These are phyloP conservation scores for Bostrychus sinensis DNA, from an alignment of 2,113 vertebrate species.

Conservation along the genomic window DNA sequence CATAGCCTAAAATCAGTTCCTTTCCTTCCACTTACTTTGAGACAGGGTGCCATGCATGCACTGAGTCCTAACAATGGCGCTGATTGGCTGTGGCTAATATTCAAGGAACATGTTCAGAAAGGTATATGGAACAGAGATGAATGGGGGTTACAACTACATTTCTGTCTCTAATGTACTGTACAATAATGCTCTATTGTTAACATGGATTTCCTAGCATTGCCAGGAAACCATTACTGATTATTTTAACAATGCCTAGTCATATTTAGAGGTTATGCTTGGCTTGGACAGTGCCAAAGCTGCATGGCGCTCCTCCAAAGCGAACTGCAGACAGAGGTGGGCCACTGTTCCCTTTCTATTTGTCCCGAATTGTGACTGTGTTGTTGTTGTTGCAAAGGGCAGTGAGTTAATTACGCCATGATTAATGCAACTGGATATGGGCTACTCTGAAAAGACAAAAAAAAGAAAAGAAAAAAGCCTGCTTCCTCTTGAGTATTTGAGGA, in stretches of 20 bases:
- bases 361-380: conserved; percentile 11
- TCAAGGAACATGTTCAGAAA: not conserved
- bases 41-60: not conserved
- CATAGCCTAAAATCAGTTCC: not conserved
- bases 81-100: not conserved
- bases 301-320: not conserved
- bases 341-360: conserved; percentile 9
- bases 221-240: not conserved
- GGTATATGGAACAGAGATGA: not conserved
- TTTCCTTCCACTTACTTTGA: not conserved
- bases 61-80: not conserved
- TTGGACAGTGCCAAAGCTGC: not conserved
- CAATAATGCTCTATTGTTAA: not conserved
- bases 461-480: not conserved
- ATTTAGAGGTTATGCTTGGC: not conserved
- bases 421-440: conserved; percentile 20
- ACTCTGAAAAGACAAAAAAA: not conserved
- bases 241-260: not conserved
- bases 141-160: not conserved
- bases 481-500: not conserved
- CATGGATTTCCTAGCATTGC: not conserved
- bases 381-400: conserved; percentile 33
- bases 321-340: conserved; percentile 20
- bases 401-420: conserved; percentile 49
- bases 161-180: not conserved